Base-by-base conservation (phyloP, 2,113 vertebrate genomes). In the Suncus etruscus region DNA sequence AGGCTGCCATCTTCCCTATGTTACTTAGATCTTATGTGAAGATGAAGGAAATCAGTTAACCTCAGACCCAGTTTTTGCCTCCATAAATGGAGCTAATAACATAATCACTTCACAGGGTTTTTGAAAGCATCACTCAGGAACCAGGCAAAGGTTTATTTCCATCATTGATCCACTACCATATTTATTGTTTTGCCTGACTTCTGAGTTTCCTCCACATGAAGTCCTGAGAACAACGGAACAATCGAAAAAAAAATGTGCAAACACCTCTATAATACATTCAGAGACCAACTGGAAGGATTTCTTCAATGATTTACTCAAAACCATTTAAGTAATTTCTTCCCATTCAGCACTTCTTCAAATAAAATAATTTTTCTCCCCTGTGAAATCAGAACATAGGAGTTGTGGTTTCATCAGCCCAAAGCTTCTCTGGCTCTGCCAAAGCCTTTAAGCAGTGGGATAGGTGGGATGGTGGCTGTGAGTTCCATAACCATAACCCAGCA, bases 41-140 rank as follows among this genome's bases (percentile, higher is more conserved):
- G 1, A 0, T 6, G 47, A 18, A 47, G 25, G 69, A 39, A 63
- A 25, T 45, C 66, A 75, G 25, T 84, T 65, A 88, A 91, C 25
- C 29, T 70, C 47, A 58, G 68, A 63, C 31, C 92, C 78, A 68
- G 63, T 76, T 86, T 94, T 63, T 32, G 66, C 50, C 25, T 70
- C 66, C 87, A 18, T 58, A 29, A 90, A 82, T 47, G 29, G 70
- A 29, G n/a, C 86, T 72, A 58, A 87, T 11, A 90, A 70, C 1
- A 83, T 14, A 61, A 50, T 15, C 15, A 51, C 27, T 70, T 85
- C 25, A 50, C 32, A 58, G 77, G 24, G n/a, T 24, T 75, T n/a
- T 11, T 0, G 1, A 86, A 20, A 82, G 58, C 20, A 85, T n/a
- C 39, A 3, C 1, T 29, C 45, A 86, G 12, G 61, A 39, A 18